phyloP scores from a whole-genome alignment of 2,888 invertebrate species.

The Nemurella pictetii region DNA sequence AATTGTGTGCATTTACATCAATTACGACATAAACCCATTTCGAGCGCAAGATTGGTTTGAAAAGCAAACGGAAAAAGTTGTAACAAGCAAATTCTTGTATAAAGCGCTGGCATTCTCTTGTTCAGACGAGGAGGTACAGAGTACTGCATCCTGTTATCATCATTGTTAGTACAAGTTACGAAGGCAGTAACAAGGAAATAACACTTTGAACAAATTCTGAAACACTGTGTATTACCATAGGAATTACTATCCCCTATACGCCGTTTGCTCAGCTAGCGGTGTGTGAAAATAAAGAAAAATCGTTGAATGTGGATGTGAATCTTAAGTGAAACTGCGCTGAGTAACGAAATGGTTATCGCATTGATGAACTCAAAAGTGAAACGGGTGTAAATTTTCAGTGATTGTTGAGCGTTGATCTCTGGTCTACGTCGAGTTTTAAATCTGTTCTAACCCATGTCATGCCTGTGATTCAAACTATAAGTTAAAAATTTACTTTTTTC shows the following conservation, averaged over 20 bases:
- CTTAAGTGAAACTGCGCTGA: neutral
- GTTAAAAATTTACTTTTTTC: too few species aligned
- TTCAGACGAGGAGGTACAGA: too few species aligned
- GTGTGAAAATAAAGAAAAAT: neutral
- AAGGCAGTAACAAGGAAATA: neutral
- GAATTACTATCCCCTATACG: neutral
- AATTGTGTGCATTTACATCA: neutral
- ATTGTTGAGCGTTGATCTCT: too few species aligned
- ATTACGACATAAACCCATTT: neutral
- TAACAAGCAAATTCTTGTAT: neutral
- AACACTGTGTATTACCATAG: neutral
- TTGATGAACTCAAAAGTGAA: neutral
- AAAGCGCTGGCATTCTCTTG: neutral
- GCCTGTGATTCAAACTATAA: too few species aligned
- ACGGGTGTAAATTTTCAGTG: neutral
- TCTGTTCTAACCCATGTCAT: too few species aligned
- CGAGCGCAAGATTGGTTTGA: neutral
- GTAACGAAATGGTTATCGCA: neutral
- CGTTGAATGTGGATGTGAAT: neutral
- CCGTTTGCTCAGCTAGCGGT: neutral
- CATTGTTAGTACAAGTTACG: neutral
- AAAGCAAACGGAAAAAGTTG: neutral
- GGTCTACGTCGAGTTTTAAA: too few species aligned
- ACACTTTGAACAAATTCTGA: neutral
- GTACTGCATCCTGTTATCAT: neutral